These are phyloP conservation scores for Heliconius hortense DNA, from an alignment of 2,888 invertebrate genomes.

Conservation along the genomic window DNA sequence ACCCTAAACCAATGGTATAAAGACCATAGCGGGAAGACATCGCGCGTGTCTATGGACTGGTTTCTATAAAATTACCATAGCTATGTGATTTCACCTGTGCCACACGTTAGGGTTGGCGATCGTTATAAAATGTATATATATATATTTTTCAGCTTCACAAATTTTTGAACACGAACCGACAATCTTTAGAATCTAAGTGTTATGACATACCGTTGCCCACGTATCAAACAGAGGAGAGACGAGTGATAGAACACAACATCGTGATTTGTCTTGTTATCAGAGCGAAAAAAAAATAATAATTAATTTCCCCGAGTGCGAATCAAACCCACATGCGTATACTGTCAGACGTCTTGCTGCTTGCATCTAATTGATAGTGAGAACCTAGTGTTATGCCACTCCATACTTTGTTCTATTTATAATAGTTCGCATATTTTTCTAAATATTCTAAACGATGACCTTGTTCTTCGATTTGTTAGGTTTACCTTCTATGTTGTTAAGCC, in stretches of 20 bases:
- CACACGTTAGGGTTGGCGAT: slow-evolving; percentile 15
- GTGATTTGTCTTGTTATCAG: neutral
- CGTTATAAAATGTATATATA: neutral
- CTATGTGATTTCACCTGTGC: slow-evolving; percentile 24
- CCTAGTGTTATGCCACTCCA: neutral
- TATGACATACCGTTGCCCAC: neutral
- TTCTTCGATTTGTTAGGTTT: no score
- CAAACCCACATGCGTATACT: neutral
- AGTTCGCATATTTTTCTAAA: neutral
- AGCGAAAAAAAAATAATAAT: neutral
- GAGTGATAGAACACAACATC: no score
- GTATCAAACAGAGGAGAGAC: no score
- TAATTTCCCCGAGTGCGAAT: neutral
- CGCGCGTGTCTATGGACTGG: slow-evolving; percentile 1
- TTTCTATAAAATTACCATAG: slow-evolving; percentile 22
- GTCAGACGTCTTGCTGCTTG: no score
- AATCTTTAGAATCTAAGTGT: neutral
- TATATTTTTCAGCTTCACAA: neutral
- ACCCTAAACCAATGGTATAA: slow-evolving; percentile 19
- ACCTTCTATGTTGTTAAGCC: neutral
- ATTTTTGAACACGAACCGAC: no score
- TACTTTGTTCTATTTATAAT: neutral
- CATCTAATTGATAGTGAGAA: no score
- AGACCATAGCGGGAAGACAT: neutral
- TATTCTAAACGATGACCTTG: neutral